Percentiles rank a stretch among this genome's conserved stretches.
These are phyloP conservation scores for Okamejei kenojei DNA, from an alignment of 2,797 vertebrate genomes.

Conservation along the genomic window DNA sequence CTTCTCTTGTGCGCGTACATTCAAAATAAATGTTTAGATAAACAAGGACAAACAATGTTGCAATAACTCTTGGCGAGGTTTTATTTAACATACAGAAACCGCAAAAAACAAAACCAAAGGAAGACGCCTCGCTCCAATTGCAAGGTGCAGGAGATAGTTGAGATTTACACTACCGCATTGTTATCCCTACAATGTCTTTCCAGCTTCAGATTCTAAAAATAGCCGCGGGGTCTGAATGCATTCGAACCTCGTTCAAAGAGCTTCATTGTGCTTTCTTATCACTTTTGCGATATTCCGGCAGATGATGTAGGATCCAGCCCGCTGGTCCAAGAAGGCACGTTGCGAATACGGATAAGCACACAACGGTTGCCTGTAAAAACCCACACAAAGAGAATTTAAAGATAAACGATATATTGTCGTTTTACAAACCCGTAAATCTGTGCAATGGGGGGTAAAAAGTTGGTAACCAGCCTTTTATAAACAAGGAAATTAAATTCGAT, in stretches of 20 bases:
- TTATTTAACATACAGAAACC: background rate
- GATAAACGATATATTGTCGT: background rate
- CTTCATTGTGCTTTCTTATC: constrained; percentile 39
- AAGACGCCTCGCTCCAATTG: background rate
- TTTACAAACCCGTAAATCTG: background rate
- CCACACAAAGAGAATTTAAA: background rate
- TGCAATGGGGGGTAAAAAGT: too few relatives aligned
- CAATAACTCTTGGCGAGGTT: background rate
- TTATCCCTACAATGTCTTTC: background rate
- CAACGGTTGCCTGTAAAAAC: constrained; percentile 58
- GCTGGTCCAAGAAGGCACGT: constrained; percentile 60
- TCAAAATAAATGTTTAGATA: background rate
- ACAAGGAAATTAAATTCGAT: background rate
- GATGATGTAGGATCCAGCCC: constrained; percentile 66
- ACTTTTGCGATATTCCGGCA: constrained; percentile 58
- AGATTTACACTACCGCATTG: background rate
- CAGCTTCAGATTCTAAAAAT: background rate
- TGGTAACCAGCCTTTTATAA: background rate
- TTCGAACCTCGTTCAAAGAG: background rate
- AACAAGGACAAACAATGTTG: background rate
- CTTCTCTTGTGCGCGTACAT: background rate
- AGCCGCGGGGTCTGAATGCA: background rate
- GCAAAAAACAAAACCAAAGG: too few relatives aligned
- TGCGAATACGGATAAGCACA: constrained; percentile 61
- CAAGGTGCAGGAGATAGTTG: background rate